Conservation (phyloP, 2,113 vertebrate genomes). For the Dissostichus mawsoni region DNA sequence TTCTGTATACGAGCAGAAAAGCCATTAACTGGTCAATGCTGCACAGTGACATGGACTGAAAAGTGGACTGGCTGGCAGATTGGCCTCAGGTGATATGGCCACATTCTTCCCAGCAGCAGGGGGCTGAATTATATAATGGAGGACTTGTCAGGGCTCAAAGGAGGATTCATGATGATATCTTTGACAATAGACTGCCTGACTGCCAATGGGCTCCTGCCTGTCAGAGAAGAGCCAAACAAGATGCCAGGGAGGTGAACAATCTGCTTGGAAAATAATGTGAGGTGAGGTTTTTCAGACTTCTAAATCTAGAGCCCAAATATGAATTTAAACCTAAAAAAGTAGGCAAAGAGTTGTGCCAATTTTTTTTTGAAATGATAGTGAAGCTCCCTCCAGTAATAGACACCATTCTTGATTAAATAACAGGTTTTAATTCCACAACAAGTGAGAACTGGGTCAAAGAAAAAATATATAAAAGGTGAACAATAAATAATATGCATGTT, state of each 20-base stretch:
- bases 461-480: no score
- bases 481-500: no score
- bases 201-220: conserved; percentile 69
- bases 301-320: neutral
- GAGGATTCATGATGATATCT: conserved; percentile 72
- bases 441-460: no score
- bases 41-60: conserved; percentile 56
- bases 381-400: neutral
- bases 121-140: conserved; percentile 62
- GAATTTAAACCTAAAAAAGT: conserved; percentile 7
- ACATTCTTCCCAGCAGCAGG: conserved; percentile 51
- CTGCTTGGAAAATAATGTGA: conserved; percentile 28
- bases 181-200: conserved; percentile 74
- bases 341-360: neutral
- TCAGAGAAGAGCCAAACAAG: conserved; percentile 59
- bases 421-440: no score
- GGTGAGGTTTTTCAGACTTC: conserved; percentile 8
- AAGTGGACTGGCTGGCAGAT: conserved; percentile 57
- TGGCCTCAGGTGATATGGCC: conserved; percentile 78
- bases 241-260: conserved; percentile 12
- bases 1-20: conserved; percentile 44
- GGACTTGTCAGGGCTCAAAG: conserved; percentile 68
- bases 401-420: neutral
- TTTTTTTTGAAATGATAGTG: neutral
- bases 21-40: conserved; percentile 65